These are phyloP conservation scores for Sisor rabdophorus DNA, from an alignment of 2,113 vertebrate species.

Conservation along the genomic window DNA sequence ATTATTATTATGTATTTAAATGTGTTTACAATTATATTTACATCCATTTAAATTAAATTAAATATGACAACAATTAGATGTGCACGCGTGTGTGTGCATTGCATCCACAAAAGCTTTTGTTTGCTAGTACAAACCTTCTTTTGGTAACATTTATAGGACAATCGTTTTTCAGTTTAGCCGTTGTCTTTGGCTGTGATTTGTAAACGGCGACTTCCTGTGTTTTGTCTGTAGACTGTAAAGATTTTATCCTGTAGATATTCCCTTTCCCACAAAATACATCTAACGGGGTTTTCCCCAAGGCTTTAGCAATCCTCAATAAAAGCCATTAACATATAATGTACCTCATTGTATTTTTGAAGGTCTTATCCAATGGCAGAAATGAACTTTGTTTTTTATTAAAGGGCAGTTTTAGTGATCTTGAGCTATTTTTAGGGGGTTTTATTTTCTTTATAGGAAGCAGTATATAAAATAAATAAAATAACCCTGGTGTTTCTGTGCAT, in stretches of 20 bases:
- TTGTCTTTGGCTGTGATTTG: conserved; percentile 15
- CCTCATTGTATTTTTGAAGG: neutral
- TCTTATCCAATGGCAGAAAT: too few relatives aligned
- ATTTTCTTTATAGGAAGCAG: too few relatives aligned
- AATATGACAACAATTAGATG: too few relatives aligned
- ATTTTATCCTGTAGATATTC: conserved; percentile 38
- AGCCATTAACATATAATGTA: neutral
- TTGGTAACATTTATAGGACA: conserved; percentile 12
- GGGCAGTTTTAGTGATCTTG: too few relatives aligned
- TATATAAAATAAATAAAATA: too few relatives aligned
- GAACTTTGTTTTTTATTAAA: too few relatives aligned
- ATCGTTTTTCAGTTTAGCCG: conserved; percentile 21
- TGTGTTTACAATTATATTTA: too few relatives aligned
- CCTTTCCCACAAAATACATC: conserved; percentile 5
- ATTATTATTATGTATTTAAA: too few relatives aligned
- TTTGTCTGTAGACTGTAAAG: conserved; percentile 24
- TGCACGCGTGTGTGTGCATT: neutral
- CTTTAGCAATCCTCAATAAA: neutral
- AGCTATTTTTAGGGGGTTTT: too few relatives aligned
- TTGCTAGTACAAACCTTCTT: neutral
- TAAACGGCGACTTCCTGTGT: conserved; percentile 28
- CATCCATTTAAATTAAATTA: too few relatives aligned
- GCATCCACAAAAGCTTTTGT: neutral
- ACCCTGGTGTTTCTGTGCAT: too few relatives aligned
- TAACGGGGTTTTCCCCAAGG: neutral